Evolutionary conservation across 2,797 vertebrate species (phyloP).

Genomic region (Bradypus variegatus): DNA sequence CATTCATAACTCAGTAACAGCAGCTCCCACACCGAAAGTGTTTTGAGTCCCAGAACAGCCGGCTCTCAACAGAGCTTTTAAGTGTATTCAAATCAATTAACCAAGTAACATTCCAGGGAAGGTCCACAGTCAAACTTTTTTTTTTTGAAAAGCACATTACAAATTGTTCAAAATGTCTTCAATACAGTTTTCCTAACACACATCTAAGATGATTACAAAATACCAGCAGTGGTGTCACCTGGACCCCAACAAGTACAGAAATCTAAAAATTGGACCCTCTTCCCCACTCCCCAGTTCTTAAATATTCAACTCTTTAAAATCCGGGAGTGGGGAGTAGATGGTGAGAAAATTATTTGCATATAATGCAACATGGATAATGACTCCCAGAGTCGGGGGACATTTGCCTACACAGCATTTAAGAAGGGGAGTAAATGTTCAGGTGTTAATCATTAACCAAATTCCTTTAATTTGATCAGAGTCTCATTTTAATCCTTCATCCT

Average conservation of each 20-base stretch:
- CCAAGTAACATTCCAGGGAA: background rate
- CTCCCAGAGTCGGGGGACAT: background rate
- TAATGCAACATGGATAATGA: background rate
- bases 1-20: constrained; percentile 33
- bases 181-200: background rate
- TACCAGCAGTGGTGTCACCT: background rate
- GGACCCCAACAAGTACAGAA: background rate
- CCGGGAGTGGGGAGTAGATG: background rate
- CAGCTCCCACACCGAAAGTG: constrained; percentile 1
- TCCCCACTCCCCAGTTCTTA: background rate
- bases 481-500: constrained; percentile 13
- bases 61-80: background rate
- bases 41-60: background rate
- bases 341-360: background rate
- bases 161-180: constrained; percentile 4
- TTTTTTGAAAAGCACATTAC: background rate
- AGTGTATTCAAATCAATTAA: constrained; percentile 5
- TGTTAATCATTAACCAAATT: background rate
- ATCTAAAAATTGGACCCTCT: background rate
- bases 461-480: background rate
- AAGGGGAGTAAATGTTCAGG: background rate
- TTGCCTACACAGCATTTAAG: background rate
- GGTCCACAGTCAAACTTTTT: background rate
- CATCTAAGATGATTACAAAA: background rate
- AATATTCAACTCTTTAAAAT: background rate